A percentile compares a stretch with the other conserved stretches of the same genome.
Conservation (phyloP, 1,140 invertebrate genomes). For the Eupeodes corollae region DNA sequence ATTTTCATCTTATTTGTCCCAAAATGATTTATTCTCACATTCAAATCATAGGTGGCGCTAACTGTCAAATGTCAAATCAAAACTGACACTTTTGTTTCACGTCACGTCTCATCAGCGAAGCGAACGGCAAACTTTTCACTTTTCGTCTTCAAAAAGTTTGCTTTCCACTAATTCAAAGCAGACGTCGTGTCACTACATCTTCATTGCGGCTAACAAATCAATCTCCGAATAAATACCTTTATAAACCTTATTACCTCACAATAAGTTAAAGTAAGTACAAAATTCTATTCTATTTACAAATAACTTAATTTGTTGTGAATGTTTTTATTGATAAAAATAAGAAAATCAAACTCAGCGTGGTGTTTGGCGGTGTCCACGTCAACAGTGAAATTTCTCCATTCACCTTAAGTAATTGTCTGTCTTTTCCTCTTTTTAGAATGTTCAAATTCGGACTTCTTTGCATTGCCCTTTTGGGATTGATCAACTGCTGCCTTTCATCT, state of each 20-base stretch:
- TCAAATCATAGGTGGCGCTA: too few relatives aligned
- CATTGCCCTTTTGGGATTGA: conserved; percentile 24
- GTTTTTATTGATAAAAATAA: background rate
- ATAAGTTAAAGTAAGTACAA: background rate
- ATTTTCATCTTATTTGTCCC: too few relatives aligned
- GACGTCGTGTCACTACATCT: too few relatives aligned
- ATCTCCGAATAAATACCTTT: too few relatives aligned
- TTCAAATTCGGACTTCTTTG: conserved; percentile 18
- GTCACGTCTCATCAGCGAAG: background rate
- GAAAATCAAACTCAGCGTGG: background rate
- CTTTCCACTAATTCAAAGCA: background rate
- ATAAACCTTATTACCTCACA: background rate
- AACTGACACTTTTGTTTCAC: background rate
- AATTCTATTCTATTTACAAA: background rate
- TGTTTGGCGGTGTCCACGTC: background rate
- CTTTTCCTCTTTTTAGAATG: conserved; percentile 20
- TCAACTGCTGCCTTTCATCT: conserved; percentile 27
- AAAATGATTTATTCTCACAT: too few relatives aligned
- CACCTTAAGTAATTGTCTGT: background rate
- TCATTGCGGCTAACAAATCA: too few relatives aligned
- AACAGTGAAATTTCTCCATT: background rate
- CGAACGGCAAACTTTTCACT: background rate
- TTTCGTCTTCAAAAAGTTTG: background rate
- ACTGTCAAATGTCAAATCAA: conserved; percentile 12
- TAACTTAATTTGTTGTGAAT: background rate